A percentile compares a stretch with the other conserved stretches of the same genome.
phyloP scores from a whole-genome alignment of 2,888 invertebrate genomes.

The Alviniconcha strummeri region DNA sequence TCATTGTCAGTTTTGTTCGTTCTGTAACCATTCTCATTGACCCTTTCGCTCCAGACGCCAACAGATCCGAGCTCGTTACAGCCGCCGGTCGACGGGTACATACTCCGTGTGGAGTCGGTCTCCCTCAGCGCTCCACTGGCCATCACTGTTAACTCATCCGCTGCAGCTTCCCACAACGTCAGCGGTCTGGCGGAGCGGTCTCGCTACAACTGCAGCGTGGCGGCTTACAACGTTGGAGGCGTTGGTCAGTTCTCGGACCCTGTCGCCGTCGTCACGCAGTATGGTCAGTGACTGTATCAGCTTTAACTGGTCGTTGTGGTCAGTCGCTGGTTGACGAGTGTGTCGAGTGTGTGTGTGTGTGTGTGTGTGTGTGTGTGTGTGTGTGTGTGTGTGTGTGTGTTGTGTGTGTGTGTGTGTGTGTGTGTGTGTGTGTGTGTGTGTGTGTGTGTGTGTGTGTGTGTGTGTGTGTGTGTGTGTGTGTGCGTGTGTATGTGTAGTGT shows the following conservation, averaged over 20 bases:
- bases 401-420: too few species aligned
- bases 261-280: background rate
- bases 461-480: too few species aligned
- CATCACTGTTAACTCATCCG: background rate
- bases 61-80: background rate
- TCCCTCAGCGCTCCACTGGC: background rate
- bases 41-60: background rate
- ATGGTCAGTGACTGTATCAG: background rate
- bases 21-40: too few species aligned
- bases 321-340: too few species aligned
- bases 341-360: too few species aligned
- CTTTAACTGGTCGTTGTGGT: too few species aligned
- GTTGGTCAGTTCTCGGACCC: conserved; percentile 8
- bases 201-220: conserved; percentile 15
- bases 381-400: too few species aligned
- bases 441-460: too few species aligned
- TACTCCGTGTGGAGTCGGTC: background rate
- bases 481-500: too few species aligned
- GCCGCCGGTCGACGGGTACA: conserved; percentile 8
- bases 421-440: too few species aligned
- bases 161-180: background rate
- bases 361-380: too few species aligned
- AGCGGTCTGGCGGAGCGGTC: conserved; percentile 18
- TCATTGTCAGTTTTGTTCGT: too few species aligned
- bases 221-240: conserved; percentile 23